Conservation (phyloP, 2,797 vertebrate species). For the Eulemur albifrons region DNA sequence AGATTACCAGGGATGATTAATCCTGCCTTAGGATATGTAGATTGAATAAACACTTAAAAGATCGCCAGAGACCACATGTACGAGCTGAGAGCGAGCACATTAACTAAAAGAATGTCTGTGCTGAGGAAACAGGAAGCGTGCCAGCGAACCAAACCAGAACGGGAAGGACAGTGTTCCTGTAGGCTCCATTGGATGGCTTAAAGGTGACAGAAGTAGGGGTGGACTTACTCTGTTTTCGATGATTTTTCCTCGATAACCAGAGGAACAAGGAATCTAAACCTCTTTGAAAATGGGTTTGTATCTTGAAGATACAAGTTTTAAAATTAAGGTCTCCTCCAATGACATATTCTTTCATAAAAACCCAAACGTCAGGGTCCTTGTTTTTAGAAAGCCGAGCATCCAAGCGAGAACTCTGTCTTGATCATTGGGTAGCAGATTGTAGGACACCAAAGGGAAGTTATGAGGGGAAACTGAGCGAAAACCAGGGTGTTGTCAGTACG, state of each 20-base stretch:
- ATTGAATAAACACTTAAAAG: constrained; percentile 23
- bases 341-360: neutral
- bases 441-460: neutral
- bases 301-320: neutral
- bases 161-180: neutral
- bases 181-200: neutral
- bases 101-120: neutral
- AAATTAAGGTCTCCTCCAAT: neutral
- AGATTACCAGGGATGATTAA: neutral
- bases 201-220: neutral
- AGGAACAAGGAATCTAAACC: neutral
- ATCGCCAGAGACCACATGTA: neutral
- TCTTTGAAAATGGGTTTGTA: neutral
- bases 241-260: neutral
- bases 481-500: neutral
- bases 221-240: neutral
- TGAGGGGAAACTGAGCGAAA: neutral
- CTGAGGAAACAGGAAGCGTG: neutral
- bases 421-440: neutral
- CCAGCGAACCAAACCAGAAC: neutral
- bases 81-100: neutral
- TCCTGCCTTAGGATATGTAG: neutral
- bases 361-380: neutral
- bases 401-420: neutral
- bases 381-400: neutral